A percentile compares a stretch with the other conserved stretches of the same genome.
Evolutionary conservation across 2,888 invertebrate genomes (phyloP).

Genomic region (Rambutsinella grinnellia): DNA sequence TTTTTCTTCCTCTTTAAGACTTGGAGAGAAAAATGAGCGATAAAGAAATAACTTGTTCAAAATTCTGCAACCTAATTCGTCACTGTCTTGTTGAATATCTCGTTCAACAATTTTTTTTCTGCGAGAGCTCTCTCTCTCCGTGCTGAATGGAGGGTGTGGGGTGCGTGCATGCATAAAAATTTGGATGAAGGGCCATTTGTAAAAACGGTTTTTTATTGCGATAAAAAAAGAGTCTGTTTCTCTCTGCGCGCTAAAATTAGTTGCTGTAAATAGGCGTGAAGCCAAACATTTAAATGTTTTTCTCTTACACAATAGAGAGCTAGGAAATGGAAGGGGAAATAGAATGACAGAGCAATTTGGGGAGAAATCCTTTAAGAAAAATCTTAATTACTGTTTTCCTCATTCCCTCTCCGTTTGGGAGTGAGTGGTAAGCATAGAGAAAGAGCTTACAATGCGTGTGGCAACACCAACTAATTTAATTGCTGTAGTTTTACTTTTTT

Average conservation of each 20-base stretch:
- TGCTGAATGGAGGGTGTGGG: not conserved
- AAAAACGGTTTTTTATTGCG: conserved; percentile 16
- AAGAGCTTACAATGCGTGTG: too few relatives aligned
- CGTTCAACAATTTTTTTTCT: conserved; percentile 25
- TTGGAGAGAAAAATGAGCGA: conserved; percentile 18
- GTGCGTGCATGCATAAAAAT: conserved; percentile 15
- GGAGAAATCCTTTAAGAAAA: conserved; percentile 30
- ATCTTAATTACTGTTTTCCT: conserved; percentile 39
- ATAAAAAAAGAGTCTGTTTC: conserved; percentile 7
- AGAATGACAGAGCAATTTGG: conserved; percentile 43
- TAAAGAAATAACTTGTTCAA: conserved; percentile 20
- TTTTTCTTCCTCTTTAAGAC: not conserved
- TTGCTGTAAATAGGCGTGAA: conserved; percentile 43
- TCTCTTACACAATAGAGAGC: not conserved
- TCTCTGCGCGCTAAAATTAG: not conserved
- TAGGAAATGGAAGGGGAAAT: not conserved
- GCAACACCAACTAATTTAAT: too few relatives aligned
- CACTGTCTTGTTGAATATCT: conserved; percentile 52
- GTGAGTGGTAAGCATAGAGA: too few relatives aligned
- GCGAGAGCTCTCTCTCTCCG: conserved; percentile 3
- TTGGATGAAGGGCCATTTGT: conserved; percentile 32
- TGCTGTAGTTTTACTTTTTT: too few relatives aligned
- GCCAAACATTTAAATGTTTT: conserved; percentile 32
- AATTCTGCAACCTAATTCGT: conserved; percentile 48
- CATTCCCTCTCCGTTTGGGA: too few relatives aligned